Evolutionary conservation across 2,797 vertebrate genomes (phyloP), one percentile per base, ranked within the genome.

Genomic region (Poecilia picta): DNA sequence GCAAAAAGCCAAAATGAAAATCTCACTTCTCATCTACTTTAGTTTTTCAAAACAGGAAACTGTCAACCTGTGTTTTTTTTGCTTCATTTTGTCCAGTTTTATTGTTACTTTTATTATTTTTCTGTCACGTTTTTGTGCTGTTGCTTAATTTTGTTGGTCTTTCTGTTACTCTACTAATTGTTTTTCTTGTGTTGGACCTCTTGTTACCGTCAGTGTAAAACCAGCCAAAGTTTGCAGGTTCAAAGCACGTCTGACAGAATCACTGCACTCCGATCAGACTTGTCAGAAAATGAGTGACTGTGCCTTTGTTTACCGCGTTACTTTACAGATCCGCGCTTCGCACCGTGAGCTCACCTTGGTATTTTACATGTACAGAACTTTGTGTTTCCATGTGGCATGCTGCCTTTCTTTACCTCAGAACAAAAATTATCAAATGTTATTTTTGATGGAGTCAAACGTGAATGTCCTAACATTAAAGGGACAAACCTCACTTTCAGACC

Each of bases 261-360:
- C 74, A 25, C 80, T 70, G 62, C 8, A 53, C 88, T 90, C 74
- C 86, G 85, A 88, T 87, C 84, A 89, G 87, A 92, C 74, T 53
- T 74, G 68, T 80, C 76, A 79, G 76, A 82, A 80, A 79, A 45
- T 25, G 8, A 41, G 85, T 77, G 66, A 90, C 80, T 92, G 94
- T 94, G 94, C 94, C 92, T 94, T 94, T 90, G 76, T 92, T 92
- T 83, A 77, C 55, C 33, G 0, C 20, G 12, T n/a, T 71, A 81
- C 39, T 57, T 82, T 75, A 36, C 12, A 79, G 20, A 45, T 64
- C 5, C 78, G 80, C 75, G 41, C 88, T 59, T 85, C 68, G 81
- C 64, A 81, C 84, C 79, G 66, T 68, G 39, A 66, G 72, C 43
- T 78, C 79, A 68, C 73, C 20, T 7, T 81, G n/a, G 80, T 45